A percentile compares a stretch with the other conserved stretches of the same genome.
Evolutionary conservation across 2,113 vertebrate genomes (phyloP).

Genomic region (Sinosuthora webbiana): DNA sequence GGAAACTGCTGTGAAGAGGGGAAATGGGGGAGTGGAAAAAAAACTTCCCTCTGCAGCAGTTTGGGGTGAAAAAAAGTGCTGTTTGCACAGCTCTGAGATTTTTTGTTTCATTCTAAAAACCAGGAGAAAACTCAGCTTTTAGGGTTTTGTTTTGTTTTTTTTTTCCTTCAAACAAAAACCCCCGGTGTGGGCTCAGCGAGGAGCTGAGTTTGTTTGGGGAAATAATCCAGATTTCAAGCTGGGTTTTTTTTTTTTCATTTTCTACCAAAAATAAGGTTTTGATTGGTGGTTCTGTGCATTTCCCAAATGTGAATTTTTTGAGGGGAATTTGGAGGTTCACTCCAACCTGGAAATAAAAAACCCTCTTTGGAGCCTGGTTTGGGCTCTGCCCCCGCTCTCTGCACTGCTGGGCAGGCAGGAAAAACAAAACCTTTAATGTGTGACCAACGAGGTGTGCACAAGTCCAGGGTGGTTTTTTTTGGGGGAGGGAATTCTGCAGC

Average conservation of each 20-base stretch:
- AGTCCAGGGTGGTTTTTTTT: too few relatives aligned
- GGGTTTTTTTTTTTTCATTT: not conserved
- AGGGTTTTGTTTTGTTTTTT: too few relatives aligned
- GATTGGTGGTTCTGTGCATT: not conserved
- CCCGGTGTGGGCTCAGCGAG: not conserved
- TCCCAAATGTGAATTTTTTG: not conserved
- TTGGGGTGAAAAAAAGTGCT: rapidly evolving
- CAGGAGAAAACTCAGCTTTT: not conserved
- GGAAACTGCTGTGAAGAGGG: not conserved
- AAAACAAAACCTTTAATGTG: too few relatives aligned
- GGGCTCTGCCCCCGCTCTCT: not conserved
- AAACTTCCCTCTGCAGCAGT: not conserved
- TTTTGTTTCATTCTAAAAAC: not conserved
- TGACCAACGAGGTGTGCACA: not conserved
- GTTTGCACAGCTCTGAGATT: not conserved
- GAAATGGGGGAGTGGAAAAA: not conserved
- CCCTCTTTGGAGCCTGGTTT: not conserved
- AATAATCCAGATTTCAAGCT: not conserved
- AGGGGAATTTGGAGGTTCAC: not conserved
- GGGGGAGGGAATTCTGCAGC: not conserved
- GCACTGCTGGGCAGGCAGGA: not conserved
- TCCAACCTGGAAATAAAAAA: not conserved
- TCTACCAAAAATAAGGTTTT: not conserved
- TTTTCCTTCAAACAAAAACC: too few relatives aligned
- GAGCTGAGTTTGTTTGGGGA: not conserved